Base-by-base conservation (phyloP, 2,888 invertebrate species). In the Nymphalis polychloros region DNA sequence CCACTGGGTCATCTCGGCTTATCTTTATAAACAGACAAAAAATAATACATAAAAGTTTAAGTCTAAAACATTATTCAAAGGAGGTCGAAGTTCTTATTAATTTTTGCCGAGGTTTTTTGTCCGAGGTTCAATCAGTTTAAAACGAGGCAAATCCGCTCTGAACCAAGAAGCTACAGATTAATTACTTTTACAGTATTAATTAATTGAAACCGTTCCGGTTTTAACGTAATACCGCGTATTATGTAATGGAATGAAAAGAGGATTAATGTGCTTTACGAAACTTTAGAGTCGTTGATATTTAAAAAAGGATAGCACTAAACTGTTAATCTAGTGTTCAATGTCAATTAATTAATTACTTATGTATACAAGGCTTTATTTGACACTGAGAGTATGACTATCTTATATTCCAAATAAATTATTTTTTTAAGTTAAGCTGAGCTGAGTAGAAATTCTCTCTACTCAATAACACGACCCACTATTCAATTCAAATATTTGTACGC, bases 131-230 rank as follows among this genome's bases (percentile, higher is more conserved):
- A 60, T 60, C 47, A 27, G 23, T 27, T 60, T 60, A 23, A 27
- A 60, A 60, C 48, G n/a, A 60, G 48, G 60, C 57, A 57, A 41
- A 60, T 60, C 47, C 60, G 23, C 60, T 27, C 48, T 13, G 48
- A 48, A 48, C 48, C 60, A 23, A 48, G 27, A 47, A 50, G 55
- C 57, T 55, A 35, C 59, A 64, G 52, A 63, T 64, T 59, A 64
- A 64, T 64, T 64, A 64, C 64, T 64, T 64, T 59, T 20, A 63
- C n/a, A 31, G 46, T 17, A 23, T 59, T 64, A 64, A 64, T 64
- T 57, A 64, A 64, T 59, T 64, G 35, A 64, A 63, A 59, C 59
- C 49, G 23, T 52, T 16, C 47, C 52, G 48, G 59, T 49, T 64
- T 59, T 59, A 19, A 49, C 64, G 46, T 48, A 47, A 46, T 16